Conservation (phyloP, 2,113 vertebrate genomes). For the Microcebus griseorufus region DNA sequence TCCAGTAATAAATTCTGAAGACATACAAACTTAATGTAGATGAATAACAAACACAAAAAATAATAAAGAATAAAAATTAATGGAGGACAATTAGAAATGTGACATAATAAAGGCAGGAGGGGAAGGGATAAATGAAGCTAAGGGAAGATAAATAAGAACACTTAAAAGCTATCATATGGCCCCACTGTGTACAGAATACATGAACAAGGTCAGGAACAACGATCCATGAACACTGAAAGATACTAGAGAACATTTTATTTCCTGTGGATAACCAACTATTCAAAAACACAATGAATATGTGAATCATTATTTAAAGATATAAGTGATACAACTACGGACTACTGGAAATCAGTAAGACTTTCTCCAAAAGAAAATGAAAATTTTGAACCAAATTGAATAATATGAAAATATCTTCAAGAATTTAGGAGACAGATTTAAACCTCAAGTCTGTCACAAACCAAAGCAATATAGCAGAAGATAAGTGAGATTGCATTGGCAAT, state of each 20-base stretch:
- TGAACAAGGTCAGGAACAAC: not conserved
- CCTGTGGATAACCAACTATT: not conserved
- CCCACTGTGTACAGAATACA: not conserved
- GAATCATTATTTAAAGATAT: not conserved
- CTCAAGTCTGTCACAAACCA: not conserved
- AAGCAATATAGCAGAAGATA: constrained; percentile 17
- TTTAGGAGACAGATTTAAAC: constrained; percentile 22
- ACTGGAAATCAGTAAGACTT: constrained; percentile 16
- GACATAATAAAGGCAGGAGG: not conserved
- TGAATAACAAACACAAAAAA: constrained; percentile 12
- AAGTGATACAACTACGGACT: not conserved
- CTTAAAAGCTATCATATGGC: not conserved
- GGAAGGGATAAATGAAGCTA: not conserved
- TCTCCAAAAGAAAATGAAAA: constrained; percentile 8
- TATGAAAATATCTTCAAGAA: constrained; percentile 27
- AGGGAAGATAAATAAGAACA: not conserved
- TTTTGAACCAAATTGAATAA: not conserved
- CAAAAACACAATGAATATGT: not conserved
- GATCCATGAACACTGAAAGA: not conserved
- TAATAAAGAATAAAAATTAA: constrained; percentile 38
- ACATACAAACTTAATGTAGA: not conserved
- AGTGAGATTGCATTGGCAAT: not conserved
- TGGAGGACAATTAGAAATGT: not conserved
- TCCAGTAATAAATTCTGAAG: not conserved
- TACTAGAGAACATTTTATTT: not conserved